Percentiles rank a stretch among this genome's conserved stretches.
These are phyloP conservation scores for Chymomyza fuscimana DNA, from an alignment of 2,888 invertebrate species.

Conservation along the genomic window DNA sequence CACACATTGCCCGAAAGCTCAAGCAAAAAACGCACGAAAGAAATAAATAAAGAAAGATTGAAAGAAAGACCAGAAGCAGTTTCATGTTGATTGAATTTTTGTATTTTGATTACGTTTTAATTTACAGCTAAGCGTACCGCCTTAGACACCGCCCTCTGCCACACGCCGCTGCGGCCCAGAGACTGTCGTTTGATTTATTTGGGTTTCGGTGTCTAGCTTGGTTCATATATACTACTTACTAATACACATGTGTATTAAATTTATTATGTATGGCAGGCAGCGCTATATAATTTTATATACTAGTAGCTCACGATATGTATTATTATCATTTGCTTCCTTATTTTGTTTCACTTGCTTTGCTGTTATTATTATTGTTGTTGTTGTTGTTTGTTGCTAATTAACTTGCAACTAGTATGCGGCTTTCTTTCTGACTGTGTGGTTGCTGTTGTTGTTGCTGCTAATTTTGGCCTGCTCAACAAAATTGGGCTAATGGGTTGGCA, in stretches of 20 bases:
- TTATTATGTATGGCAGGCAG: conserved; percentile 45
- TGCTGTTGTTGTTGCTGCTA: too few relatives aligned
- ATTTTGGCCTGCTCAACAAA: conserved; percentile 32
- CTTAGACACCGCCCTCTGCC: conserved; percentile 20
- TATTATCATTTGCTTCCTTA: conserved; percentile 68
- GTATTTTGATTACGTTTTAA: conserved; percentile 58
- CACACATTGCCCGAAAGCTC: conserved; percentile 52
- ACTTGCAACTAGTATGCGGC: conserved; percentile 28
- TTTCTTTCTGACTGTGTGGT: conserved; percentile 33
- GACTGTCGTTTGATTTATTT: conserved; percentile 43
- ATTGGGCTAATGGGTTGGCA: conserved; percentile 50
- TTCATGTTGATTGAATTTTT: conserved; percentile 54
- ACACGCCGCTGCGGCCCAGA: neutral
- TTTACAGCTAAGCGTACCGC: conserved; percentile 18
- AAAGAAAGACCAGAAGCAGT: conserved; percentile 60
- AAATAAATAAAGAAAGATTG: conserved; percentile 7
- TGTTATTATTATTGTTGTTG: neutral
- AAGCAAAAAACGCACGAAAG: neutral
- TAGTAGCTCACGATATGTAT: conserved; percentile 47
- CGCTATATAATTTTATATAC: conserved; percentile 56
- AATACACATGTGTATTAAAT: conserved; percentile 7
- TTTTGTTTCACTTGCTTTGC: conserved; percentile 34
- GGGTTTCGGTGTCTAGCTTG: conserved; percentile 66
- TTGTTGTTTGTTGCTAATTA: conserved; percentile 47
- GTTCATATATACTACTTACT: neutral